phyloP scores from a whole-genome alignment of 1,140 invertebrate species.

The Drosophila busckii region DNA sequence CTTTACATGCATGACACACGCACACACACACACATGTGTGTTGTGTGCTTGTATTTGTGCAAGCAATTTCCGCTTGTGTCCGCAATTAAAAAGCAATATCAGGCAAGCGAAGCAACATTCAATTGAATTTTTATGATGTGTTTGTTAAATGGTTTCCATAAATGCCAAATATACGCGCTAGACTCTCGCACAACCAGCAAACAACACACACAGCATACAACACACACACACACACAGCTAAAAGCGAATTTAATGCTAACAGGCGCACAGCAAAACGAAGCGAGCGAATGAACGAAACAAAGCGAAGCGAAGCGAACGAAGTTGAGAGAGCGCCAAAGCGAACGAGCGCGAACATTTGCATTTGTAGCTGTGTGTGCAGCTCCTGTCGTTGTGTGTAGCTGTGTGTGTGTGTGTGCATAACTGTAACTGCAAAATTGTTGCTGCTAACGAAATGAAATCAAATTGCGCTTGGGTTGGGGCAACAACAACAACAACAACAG shows the following conservation, averaged over 20 bases:
- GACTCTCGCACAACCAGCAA: slow-evolving; percentile 1
- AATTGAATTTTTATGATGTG: slow-evolving; percentile 76
- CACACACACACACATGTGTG: slow-evolving; percentile 18
- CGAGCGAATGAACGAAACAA: not conserved
- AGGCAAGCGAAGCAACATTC: slow-evolving; percentile 54
- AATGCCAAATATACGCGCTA: slow-evolving; percentile 49
- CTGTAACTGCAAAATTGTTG: slow-evolving; percentile 13
- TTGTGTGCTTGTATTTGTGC: slow-evolving; percentile 32
- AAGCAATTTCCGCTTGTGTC: slow-evolving; percentile 75
- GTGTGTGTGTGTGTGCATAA: not conserved
- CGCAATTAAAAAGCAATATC: slow-evolving; percentile 77
- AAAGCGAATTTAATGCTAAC: no score
- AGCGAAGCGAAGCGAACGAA: slow-evolving; percentile 16
- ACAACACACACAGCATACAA: not conserved
- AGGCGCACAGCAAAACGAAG: slow-evolving; percentile 39
- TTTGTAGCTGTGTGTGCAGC: not conserved
- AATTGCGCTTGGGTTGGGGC: slow-evolving; percentile 6
- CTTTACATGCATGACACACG: no score
- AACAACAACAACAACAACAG: not conserved
- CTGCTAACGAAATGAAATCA: slow-evolving; percentile 20
- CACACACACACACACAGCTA: slow-evolving; percentile 19
- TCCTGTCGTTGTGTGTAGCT: not conserved
- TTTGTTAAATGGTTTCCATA: slow-evolving; percentile 76
- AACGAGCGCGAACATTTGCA: not conserved
- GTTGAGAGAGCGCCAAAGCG: not conserved